phyloP scores from a whole-genome alignment of 2,113 vertebrate species.

The Rattus rattus region DNA sequence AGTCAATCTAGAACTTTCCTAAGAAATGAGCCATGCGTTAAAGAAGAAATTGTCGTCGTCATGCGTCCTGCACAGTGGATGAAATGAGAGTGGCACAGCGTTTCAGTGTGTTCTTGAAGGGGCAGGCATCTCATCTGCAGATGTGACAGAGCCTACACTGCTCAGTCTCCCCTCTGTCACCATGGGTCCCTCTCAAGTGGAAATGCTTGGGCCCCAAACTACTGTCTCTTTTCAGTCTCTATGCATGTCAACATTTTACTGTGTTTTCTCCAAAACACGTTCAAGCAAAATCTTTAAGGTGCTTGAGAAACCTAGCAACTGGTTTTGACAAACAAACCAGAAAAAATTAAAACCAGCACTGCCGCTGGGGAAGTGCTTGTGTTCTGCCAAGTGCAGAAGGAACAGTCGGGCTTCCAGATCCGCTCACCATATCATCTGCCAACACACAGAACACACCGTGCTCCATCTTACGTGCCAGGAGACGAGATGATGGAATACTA shows the following conservation, averaged over 20 bases:
- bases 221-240: background rate
- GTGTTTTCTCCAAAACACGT: background rate
- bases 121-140: too few species aligned
- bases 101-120: background rate
- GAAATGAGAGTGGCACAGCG: background rate
- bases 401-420: too few species aligned
- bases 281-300: background rate
- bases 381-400: background rate
- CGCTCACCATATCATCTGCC: background rate
- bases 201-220: background rate
- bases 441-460: background rate
- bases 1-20: background rate
- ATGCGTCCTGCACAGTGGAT: background rate
- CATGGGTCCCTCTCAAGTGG: accelerated
- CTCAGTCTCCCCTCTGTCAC: background rate
- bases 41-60: background rate
- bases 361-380: background rate
- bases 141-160: background rate
- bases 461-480: background rate
- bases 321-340: background rate
- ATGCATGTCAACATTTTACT: background rate
- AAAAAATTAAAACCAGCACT: background rate
- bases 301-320: background rate
- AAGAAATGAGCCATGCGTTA: background rate
- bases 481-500: background rate